Evolutionary conservation across 2,797 vertebrate species (phyloP).

Genomic region (Ambastaia sidthimunki): DNA sequence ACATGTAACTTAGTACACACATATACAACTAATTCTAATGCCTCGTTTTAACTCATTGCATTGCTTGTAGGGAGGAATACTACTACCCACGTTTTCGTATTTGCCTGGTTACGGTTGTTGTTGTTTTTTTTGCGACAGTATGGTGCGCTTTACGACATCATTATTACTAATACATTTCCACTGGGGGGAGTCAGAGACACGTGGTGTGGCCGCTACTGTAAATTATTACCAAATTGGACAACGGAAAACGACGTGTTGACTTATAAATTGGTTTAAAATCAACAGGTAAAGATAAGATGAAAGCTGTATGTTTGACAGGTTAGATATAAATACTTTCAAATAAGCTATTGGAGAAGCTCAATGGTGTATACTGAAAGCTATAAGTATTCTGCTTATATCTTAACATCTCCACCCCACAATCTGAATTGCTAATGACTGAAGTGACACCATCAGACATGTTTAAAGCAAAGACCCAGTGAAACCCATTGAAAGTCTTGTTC

Average conservation of each 20-base stretch:
- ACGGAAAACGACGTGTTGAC: no score
- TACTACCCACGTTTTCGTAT: slow-evolving; percentile 30
- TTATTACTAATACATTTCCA: background rate
- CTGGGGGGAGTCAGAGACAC: slow-evolving; percentile 10
- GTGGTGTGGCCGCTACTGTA: background rate
- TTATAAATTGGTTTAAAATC: background rate
- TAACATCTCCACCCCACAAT: slow-evolving; percentile 1
- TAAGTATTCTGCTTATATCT: no score
- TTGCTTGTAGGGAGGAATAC: background rate
- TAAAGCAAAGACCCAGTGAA: slow-evolving; percentile 5
- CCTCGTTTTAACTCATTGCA: background rate
- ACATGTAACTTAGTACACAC: background rate
- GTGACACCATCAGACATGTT: background rate
- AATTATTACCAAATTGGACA: background rate
- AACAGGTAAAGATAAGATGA: background rate
- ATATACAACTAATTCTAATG: background rate
- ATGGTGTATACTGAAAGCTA: background rate
- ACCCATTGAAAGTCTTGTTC: background rate
- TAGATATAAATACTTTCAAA: background rate
- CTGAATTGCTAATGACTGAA: slow-evolving; percentile 15
- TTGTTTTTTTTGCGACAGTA: slow-evolving; percentile 44
- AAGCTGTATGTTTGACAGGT: background rate
- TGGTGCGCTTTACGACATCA: slow-evolving; percentile 23
- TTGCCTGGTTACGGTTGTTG: background rate
- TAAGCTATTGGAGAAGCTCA: background rate